Evolutionary conservation across 2,113 vertebrate species (phyloP).

Genomic region (Cyprinodon brontotheroides): DNA sequence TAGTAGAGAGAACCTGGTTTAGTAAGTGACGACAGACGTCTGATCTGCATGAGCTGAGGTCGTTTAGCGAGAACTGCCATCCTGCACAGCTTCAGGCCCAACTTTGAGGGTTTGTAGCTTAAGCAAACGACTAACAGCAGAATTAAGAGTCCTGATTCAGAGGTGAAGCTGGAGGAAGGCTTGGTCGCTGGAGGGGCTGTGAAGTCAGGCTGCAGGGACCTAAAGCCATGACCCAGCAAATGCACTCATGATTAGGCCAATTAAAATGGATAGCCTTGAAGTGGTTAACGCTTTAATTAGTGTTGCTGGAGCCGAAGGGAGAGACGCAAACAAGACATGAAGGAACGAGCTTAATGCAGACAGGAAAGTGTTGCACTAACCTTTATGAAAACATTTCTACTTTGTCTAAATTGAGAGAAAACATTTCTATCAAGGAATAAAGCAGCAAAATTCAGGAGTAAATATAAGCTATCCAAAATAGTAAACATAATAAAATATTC

Average conservation of each 20-base stretch:
- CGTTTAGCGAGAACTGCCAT: background rate
- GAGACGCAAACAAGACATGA: conserved; percentile 42
- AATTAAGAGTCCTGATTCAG: conserved; percentile 53
- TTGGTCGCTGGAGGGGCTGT: conserved; percentile 42
- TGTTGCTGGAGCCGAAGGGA: conserved; percentile 62
- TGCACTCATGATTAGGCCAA: conserved; percentile 66
- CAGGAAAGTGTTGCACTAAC: conserved; percentile 25
- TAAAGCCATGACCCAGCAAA: conserved; percentile 40
- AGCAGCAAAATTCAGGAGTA: background rate
- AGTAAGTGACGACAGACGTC: background rate
- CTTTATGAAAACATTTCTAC: conserved; percentile 19
- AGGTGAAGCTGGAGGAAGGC: conserved; percentile 24
- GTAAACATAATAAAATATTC: too few relatives aligned
- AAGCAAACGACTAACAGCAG: conserved; percentile 40
- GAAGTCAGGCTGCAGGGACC: conserved; percentile 28
- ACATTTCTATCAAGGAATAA: background rate
- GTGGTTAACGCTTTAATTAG: conserved; percentile 79
- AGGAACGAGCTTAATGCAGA: conserved; percentile 34
- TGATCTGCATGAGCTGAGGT: conserved; percentile 10
- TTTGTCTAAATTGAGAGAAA: background rate
- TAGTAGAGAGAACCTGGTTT: background rate
- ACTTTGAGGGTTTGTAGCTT: conserved; percentile 29
- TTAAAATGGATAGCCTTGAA: conserved; percentile 62
- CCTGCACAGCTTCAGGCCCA: conserved; percentile 6
- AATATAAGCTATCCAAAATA: background rate